phyloP scores from a whole-genome alignment of 1,140 invertebrate species.

The Alviniconcha marisindica region DNA sequence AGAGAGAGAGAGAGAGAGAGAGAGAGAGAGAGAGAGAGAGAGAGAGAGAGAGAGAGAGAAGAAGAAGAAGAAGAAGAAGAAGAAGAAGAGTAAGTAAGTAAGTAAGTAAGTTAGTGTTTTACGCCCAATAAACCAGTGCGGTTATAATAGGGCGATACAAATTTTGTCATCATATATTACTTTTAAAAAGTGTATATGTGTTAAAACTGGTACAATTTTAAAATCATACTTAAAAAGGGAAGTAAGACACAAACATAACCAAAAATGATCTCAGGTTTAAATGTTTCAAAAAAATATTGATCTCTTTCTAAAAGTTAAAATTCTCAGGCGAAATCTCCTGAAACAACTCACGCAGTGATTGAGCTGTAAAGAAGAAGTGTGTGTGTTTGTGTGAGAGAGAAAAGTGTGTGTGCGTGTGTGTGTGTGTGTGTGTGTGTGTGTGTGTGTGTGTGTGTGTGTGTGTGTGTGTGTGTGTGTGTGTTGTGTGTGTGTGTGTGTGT shows the following conservation, averaged over 20 bases:
- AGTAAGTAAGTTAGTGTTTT: too few relatives aligned
- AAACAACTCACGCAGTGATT: neutral
- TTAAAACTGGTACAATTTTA: too few relatives aligned
- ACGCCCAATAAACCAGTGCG: neutral
- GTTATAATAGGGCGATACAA: too few relatives aligned
- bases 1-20: conserved; percentile 10
- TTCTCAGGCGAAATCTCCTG: neutral
- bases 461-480: neutral
- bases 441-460: neutral
- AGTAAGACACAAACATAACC: too few relatives aligned
- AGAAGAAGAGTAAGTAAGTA: neutral
- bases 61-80: neutral
- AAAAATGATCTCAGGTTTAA: too few relatives aligned
- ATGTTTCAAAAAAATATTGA: too few relatives aligned
- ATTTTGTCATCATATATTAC: too few relatives aligned
- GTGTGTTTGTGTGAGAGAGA: neutral
- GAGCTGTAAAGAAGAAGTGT: neutral
- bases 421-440: neutral
- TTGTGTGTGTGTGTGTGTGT: neutral
- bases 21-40: conserved; percentile 6
- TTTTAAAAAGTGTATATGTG: too few relatives aligned
- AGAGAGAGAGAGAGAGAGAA: conserved; percentile 14
- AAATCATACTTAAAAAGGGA: too few relatives aligned
- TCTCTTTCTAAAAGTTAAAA: too few relatives aligned
- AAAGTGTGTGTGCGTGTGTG: neutral